These are phyloP conservation scores for Ceyx margarethae DNA, from an alignment of 2,113 vertebrate species.

Conservation along the genomic window DNA sequence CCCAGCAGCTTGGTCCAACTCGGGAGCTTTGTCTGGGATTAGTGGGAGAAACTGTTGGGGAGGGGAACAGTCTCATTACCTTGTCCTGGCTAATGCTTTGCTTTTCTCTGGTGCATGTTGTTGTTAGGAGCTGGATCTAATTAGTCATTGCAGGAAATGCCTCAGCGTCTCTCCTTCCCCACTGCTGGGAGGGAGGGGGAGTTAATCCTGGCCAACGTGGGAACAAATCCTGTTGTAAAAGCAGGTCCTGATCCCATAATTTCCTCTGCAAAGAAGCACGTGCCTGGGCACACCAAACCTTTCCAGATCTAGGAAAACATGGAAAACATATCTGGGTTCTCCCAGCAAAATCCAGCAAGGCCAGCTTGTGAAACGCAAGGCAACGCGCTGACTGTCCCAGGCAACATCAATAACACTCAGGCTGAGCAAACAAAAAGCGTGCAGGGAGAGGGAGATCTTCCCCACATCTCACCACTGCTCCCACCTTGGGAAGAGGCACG, in stretches of 20 bases:
- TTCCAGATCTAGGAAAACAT: neutral
- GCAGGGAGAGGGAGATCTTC: neutral
- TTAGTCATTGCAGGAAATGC: conserved; percentile 1
- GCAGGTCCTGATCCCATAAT: neutral
- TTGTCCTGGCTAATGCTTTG: neutral
- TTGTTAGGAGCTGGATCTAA: conserved; percentile 5
- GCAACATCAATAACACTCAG: rapidly evolving
- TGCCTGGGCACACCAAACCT: neutral
- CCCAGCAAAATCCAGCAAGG: no score
- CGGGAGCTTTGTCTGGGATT: neutral
- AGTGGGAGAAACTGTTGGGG: neutral
- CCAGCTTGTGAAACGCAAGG: rapidly evolving
- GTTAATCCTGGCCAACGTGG: neutral
- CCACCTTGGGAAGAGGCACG: rapidly evolving
- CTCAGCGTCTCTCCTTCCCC: neutral
- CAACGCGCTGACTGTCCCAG: rapidly evolving
- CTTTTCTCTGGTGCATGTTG: neutral
- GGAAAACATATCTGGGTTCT: neutral
- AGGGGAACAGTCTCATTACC: neutral
- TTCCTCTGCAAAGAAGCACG: neutral
- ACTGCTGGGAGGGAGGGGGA: neutral
- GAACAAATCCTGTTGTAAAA: neutral
- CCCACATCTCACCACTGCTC: neutral
- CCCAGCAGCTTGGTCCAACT: neutral
- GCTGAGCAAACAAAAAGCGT: neutral